A percentile compares a stretch with the other conserved stretches of the same genome.
Evolutionary conservation across 1,140 invertebrate species (phyloP).

Genomic region (Drosophila orosa): DNA sequence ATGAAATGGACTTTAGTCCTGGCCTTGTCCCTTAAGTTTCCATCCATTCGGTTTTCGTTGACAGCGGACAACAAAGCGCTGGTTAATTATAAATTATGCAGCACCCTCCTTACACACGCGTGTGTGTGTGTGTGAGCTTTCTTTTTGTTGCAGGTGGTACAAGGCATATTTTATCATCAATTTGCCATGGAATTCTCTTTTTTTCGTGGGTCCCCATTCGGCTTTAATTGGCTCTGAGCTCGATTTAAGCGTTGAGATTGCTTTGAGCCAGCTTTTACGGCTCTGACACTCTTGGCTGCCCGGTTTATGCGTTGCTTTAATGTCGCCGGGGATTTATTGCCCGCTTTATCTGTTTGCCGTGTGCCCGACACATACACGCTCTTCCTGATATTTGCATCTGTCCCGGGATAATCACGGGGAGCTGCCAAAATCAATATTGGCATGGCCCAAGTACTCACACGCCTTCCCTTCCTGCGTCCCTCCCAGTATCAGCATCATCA

Average conservation of each 20-base stretch:
- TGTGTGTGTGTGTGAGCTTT: neutral
- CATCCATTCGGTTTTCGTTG: slow-evolving; percentile 25
- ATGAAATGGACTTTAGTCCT: slow-evolving; percentile 8
- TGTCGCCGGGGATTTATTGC: slow-evolving; percentile 61
- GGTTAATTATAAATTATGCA: slow-evolving; percentile 72
- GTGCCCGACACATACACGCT: slow-evolving; percentile 9
- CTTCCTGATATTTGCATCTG: slow-evolving; percentile 42
- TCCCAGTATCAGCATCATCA: slow-evolving; percentile 19
- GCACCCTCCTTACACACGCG: neutral
- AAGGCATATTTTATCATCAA: slow-evolving; percentile 58
- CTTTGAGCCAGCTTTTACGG: slow-evolving; percentile 12
- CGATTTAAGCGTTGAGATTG: slow-evolving; percentile 22
- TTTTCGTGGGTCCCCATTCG: slow-evolving; percentile 5
- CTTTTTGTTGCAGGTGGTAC: slow-evolving; percentile 41
- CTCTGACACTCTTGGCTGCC: slow-evolving; percentile 21
- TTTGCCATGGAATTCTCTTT: slow-evolving; percentile 44
- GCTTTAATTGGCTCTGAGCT: slow-evolving; percentile 42
- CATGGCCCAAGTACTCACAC: neutral
- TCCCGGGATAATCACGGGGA: slow-evolving; percentile 10
- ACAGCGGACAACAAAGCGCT: slow-evolving; percentile 43
- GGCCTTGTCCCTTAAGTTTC: slow-evolving; percentile 16
- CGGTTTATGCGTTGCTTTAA: slow-evolving; percentile 60
- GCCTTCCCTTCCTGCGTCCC: neutral
- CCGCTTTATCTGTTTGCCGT: slow-evolving; percentile 35
- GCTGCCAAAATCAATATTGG: slow-evolving; percentile 53